Conservation (phyloP, 1,140 invertebrate species). For the Brachionus paranguensis region DNA sequence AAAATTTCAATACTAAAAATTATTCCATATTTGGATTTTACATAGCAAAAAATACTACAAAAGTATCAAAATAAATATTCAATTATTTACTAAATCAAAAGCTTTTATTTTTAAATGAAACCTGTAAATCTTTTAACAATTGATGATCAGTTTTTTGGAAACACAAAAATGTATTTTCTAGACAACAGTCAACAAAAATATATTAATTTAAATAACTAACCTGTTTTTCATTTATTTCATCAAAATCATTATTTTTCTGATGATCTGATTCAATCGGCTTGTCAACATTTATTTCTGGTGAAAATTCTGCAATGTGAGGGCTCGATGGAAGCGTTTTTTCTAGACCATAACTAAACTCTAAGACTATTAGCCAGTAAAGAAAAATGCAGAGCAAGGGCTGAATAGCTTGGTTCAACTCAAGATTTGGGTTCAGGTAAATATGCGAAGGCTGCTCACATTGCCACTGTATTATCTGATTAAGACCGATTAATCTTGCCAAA, state of each 20-base stretch:
- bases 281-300: conserved; percentile 7
- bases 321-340: background rate
- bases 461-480: background rate
- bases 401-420: background rate
- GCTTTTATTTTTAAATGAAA: too few species aligned
- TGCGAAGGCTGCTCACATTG: background rate
- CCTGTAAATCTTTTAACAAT: background rate
- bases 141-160: background rate
- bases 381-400: background rate
- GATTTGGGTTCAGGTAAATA: background rate
- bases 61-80: too few species aligned
- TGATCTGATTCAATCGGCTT: conserved; percentile 15
- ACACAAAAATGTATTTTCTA: background rate
- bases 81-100: too few species aligned
- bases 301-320: background rate
- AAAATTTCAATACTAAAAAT: too few species aligned
- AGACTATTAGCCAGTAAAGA: background rate
- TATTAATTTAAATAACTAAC: background rate
- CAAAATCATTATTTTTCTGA: background rate
- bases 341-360: conserved; percentile 1
- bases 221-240: conserved; percentile 30
- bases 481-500: conserved; percentile 57
- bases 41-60: too few species aligned
- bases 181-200: background rate
- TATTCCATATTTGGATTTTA: too few species aligned